These are phyloP conservation scores for Sesia apiformis DNA, from an alignment of 2,888 invertebrate species.

Conservation along the genomic window DNA sequence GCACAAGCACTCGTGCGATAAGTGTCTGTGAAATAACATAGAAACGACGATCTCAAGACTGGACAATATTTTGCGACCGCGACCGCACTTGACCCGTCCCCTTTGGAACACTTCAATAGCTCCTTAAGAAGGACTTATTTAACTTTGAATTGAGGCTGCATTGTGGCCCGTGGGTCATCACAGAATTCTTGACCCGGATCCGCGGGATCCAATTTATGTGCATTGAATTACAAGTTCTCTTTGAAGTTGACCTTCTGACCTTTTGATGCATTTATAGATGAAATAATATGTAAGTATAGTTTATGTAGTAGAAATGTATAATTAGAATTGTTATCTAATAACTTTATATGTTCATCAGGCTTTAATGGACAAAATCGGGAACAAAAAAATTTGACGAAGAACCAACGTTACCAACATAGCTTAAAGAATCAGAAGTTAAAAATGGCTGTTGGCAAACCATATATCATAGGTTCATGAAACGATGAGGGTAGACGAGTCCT, in stretches of 20 bases:
- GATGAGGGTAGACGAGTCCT: too few relatives aligned
- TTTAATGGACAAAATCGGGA: too few relatives aligned
- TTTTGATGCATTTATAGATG: neutral
- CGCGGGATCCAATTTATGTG: conserved; percentile 8
- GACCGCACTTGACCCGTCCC: conserved; percentile 24
- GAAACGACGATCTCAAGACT: conserved; percentile 10
- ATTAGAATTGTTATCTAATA: too few relatives aligned
- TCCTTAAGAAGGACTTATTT: conserved; percentile 24
- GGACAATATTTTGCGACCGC: conserved; percentile 12
- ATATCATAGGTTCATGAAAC: too few relatives aligned
- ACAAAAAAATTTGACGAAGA: too few relatives aligned
- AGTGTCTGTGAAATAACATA: conserved; percentile 16
- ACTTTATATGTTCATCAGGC: too few relatives aligned
- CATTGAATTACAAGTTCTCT: conserved; percentile 4
- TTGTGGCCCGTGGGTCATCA: conserved; percentile 18
- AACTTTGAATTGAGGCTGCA: conserved; percentile 26
- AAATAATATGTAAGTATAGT: too few relatives aligned
- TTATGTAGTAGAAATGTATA: too few relatives aligned
- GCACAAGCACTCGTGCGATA: too few relatives aligned
- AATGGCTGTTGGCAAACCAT: too few relatives aligned
- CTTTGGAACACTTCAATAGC: conserved; percentile 19
- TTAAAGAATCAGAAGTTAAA: too few relatives aligned
- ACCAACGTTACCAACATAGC: too few relatives aligned
- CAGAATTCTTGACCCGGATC: neutral
- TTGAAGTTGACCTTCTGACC: neutral